A percentile compares a stretch with the other conserved stretches of the same genome.
These are phyloP conservation scores for Octopus sinensis DNA, from an alignment of 1,140 invertebrate species.

Conservation along the genomic window DNA sequence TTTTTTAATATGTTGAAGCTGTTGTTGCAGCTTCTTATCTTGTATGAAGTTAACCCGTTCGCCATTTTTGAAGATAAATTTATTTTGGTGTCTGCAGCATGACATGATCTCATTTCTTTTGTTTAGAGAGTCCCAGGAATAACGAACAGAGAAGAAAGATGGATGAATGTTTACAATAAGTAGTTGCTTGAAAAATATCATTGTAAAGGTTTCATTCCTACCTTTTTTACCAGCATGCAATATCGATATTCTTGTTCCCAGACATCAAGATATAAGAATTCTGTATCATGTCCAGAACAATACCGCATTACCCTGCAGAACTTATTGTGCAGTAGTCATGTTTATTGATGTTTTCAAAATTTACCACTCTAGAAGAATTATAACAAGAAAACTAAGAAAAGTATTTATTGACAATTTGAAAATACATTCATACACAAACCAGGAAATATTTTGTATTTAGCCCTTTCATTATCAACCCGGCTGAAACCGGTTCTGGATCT, in stretches of 20 bases:
- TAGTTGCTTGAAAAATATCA: not conserved
- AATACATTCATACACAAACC: not conserved
- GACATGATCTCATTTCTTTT: not conserved
- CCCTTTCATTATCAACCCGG: not conserved
- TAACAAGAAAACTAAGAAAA: not conserved
- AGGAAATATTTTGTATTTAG: not conserved
- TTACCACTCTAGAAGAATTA: constrained; percentile 44
- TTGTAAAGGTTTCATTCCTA: constrained; percentile 19
- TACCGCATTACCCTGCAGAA: constrained; percentile 49
- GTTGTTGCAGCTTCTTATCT: too few species aligned
- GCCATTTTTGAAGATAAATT: too few species aligned
- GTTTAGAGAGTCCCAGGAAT: not conserved
- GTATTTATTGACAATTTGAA: not conserved
- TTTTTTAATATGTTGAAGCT: too few species aligned
- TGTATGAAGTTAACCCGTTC: too few species aligned
- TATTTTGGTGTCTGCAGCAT: not conserved
- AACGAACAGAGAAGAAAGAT: not conserved
- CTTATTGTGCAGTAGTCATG: constrained; percentile 56
- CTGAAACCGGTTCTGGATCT: not conserved
- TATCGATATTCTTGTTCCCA: constrained; percentile 54
- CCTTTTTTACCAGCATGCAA: constrained; percentile 53
- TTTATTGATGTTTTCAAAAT: constrained; percentile 52
- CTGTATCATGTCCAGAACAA: constrained; percentile 53
- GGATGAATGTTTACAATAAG: not conserved
- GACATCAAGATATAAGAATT: constrained; percentile 52